These are phyloP conservation scores for Dynastes grantii DNA, from an alignment of 2,888 invertebrate genomes.

Conservation along the genomic window DNA sequence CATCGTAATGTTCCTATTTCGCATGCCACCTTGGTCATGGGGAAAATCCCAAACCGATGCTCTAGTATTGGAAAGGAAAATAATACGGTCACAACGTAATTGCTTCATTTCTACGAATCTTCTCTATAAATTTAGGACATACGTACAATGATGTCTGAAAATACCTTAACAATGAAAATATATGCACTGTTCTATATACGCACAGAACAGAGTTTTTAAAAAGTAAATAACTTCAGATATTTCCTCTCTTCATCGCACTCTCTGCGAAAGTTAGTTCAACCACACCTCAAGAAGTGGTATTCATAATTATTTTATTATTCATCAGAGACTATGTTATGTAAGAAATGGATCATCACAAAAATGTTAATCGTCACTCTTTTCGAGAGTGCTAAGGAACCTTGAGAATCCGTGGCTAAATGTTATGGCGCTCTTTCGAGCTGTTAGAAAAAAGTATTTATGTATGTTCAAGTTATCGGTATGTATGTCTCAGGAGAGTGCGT, in stretches of 20 bases:
- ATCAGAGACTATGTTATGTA: slow-evolving; percentile 26
- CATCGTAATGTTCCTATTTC: too few species aligned
- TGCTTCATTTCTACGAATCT: background rate
- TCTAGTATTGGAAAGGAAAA: too few species aligned
- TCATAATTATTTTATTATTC: slow-evolving; percentile 25
- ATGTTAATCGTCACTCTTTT: slow-evolving; percentile 26
- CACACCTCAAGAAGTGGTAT: slow-evolving; percentile 17
- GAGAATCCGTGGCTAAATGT: slow-evolving; percentile 22
- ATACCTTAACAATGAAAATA: too few species aligned
- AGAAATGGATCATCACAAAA: slow-evolving; percentile 42
- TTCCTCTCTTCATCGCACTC: background rate
- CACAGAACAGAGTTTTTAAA: too few species aligned
- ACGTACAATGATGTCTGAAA: too few species aligned
- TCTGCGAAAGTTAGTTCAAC: background rate
- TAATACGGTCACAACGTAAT: background rate
- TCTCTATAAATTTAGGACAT: too few species aligned
- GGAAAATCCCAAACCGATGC: too few species aligned
- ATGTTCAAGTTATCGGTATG: background rate
- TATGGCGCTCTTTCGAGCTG: slow-evolving; percentile 6
- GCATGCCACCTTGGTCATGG: too few species aligned
- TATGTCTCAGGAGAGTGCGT: background rate
- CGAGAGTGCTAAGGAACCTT: slow-evolving; percentile 25
- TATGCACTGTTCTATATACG: too few species aligned
- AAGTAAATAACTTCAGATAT: background rate
- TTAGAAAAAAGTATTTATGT: slow-evolving; percentile 16